These are phyloP conservation scores for Hymenochirus boettgeri DNA, from an alignment of 2,113 vertebrate species.

Conservation along the genomic window DNA sequence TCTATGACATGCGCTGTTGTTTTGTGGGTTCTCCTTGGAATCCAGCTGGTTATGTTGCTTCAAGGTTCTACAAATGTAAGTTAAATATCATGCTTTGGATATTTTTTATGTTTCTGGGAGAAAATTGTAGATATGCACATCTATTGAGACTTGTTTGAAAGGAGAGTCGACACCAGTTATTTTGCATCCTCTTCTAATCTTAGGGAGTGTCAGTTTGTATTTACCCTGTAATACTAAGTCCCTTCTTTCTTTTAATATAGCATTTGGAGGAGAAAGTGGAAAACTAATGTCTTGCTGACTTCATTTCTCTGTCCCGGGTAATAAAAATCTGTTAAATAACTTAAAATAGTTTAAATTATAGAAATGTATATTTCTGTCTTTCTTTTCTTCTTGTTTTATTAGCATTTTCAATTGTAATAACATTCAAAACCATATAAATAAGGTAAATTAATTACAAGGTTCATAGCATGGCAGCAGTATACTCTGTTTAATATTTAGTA, in stretches of 20 bases:
- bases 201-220: too few relatives aligned
- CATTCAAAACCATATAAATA: too few relatives aligned
- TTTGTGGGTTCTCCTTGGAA: slow-evolving; percentile 86
- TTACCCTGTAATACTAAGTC: slow-evolving; percentile 68
- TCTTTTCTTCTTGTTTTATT: too few relatives aligned
- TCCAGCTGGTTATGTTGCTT: slow-evolving; percentile 85
- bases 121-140: too few relatives aligned
- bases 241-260: slow-evolving; percentile 58
- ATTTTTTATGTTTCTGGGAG: too few relatives aligned
- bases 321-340: slow-evolving; percentile 45
- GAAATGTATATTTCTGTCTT: neutral
- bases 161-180: too few relatives aligned
- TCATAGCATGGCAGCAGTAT: too few relatives aligned
- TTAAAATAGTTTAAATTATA: neutral
- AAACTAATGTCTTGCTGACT: slow-evolving; percentile 93
- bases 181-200: too few relatives aligned
- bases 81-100: neutral
- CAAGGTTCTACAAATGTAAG: slow-evolving; percentile 95
- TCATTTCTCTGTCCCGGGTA: slow-evolving; percentile 96
- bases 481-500: too few relatives aligned
- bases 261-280: slow-evolving; percentile 99
- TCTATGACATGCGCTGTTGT: slow-evolving; percentile 98
- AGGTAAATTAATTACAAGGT: too few relatives aligned
- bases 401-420: too few relatives aligned
- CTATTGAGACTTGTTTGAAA: too few relatives aligned